Percentiles rank a stretch among this genome's conserved stretches.
These are phyloP conservation scores for Diaphora mendica DNA, from an alignment of 2,888 invertebrate genomes.

Conservation along the genomic window DNA sequence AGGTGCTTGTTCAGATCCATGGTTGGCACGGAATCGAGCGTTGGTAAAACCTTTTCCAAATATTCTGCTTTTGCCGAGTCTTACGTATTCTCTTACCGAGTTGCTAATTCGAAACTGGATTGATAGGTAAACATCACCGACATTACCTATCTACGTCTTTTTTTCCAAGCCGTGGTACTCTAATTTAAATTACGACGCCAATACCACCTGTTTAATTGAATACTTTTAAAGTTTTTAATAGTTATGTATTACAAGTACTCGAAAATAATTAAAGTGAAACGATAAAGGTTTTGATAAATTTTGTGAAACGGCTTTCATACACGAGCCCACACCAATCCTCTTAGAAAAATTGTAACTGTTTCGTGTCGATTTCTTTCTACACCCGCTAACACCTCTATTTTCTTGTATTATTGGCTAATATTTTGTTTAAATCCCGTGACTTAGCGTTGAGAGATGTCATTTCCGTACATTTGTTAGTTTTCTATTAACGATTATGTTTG, in stretches of 20 bases:
- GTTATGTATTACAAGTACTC: neutral
- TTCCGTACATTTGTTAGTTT: too few relatives aligned
- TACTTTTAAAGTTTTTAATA: neutral
- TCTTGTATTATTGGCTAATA: too few relatives aligned
- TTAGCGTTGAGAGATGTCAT: too few relatives aligned
- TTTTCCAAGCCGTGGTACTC: neutral
- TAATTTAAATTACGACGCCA: neutral
- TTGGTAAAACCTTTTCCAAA: constrained; percentile 64
- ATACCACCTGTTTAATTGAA: neutral
- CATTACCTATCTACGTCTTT: neutral
- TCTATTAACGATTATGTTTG: too few relatives aligned
- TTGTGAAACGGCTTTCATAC: too few relatives aligned
- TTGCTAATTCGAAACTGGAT: constrained; percentile 68
- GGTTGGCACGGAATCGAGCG: constrained; percentile 60
- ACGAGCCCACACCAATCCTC: too few relatives aligned
- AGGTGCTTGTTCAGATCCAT: constrained; percentile 73
- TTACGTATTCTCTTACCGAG: constrained; percentile 61
- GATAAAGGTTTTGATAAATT: too few relatives aligned
- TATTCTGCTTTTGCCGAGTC: constrained; percentile 65
- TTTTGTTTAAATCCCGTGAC: too few relatives aligned
- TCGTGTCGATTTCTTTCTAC: too few relatives aligned
- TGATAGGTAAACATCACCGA: constrained; percentile 48
- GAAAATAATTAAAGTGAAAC: too few relatives aligned
- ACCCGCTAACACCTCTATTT: too few relatives aligned
- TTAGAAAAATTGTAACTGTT: too few relatives aligned